Evolutionary conservation across 2,113 vertebrate genomes (phyloP), one percentile per base, ranked within the genome.

Genomic region (Vulpes lagopus): DNA sequence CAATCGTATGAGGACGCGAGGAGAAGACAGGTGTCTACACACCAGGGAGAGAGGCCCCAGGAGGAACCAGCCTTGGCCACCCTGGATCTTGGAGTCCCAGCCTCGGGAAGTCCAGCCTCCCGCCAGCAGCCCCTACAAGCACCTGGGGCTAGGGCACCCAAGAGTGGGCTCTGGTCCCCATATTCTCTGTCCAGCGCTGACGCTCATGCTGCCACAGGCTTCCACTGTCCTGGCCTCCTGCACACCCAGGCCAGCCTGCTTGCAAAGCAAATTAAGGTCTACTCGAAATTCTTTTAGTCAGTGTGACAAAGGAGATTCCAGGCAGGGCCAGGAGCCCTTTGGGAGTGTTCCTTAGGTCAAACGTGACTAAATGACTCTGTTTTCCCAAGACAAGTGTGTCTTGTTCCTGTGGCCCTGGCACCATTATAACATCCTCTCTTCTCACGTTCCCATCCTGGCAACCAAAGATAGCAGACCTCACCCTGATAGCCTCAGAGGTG

Each of bases 1-100:
- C 0, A 1, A 53, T 12, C 17, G 2, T 3, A 6, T 0, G 73
- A 67, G 5, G 10, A 81, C 16, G 0, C 10, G 0, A 25, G 11
- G 25, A 65, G 27, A 35, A 30, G 84, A 11, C 0, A 1, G 27
- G 23, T 3, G 0, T 10, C 59, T 0, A 1, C 30, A 22, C 1
- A 3, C n/a, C 5, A 3, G 17, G 22, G 49, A 84, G n/a, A 16
- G 51, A 64, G 32, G 38, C 53, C 32, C 59, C 25, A 0, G 38
- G 20, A 60, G 60, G 49, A 51, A 12, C 9, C 14, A 49, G 27
- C 2, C 64, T 22, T 5, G 1, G 30, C 12, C 43, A 53, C 8
- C 9, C 60, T 27, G 2, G 16, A 38, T n/a, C 60, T 55, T 30
- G 5, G 15, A 59, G 64, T 51, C 55, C 11, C 78, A 30, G 32